Conservation (phyloP, 2,888 invertebrate genomes). For the Brenthis ino region DNA sequence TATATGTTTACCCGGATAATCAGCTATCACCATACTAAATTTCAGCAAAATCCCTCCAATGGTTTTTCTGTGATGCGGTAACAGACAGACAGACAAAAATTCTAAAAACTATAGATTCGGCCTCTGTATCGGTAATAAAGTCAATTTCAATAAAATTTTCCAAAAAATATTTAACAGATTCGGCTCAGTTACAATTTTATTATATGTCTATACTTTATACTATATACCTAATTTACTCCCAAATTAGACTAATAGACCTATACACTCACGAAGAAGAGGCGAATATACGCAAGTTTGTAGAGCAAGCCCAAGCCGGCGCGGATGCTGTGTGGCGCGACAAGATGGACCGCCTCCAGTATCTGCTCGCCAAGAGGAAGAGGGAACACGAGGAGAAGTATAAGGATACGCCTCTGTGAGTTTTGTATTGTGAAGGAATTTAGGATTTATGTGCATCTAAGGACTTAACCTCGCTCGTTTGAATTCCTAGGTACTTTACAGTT, state of each 20-base stretch:
- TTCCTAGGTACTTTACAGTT: background rate
- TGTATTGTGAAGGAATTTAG: background rate
- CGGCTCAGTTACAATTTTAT: no score
- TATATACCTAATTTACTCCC: background rate
- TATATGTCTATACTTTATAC: background rate
- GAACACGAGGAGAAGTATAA: constrained; percentile 76
- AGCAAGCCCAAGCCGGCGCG: constrained; percentile 76
- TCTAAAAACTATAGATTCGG: no score
- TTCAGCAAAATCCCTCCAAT: no score
- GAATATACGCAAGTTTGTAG: constrained; percentile 78
- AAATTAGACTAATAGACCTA: constrained; percentile 66
- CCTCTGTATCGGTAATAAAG: no score
- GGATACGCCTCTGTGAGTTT: constrained; percentile 66
- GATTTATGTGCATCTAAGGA: background rate
- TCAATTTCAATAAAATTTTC: no score
- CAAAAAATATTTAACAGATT: no score
- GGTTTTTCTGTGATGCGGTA: no score
- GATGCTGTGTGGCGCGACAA: constrained; percentile 76
- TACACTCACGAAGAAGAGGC: constrained; percentile 75
- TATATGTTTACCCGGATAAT: no score
- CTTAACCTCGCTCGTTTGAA: no score
- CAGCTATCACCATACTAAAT: no score
- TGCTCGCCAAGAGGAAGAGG: constrained; percentile 76
- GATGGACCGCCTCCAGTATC: constrained; percentile 65
- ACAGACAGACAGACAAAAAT: no score